Percentiles rank a stretch among this genome's conserved stretches.
phyloP scores from a whole-genome alignment of 2,888 invertebrate species.

The Protophormia terraenovae region DNA sequence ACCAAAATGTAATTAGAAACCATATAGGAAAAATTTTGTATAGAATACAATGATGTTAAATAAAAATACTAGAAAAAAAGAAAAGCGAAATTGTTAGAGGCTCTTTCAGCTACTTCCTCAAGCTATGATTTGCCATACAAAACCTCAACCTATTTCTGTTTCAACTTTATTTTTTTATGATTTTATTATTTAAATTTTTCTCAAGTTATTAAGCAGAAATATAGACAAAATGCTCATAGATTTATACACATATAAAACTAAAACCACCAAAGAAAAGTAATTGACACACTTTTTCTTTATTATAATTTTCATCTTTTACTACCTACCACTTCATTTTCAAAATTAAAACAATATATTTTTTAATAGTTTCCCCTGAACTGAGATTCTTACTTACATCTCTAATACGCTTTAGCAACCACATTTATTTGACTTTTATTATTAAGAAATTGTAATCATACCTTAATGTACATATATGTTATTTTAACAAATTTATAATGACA shows the following conservation, averaged over 20 bases:
- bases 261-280: conserved; percentile 58
- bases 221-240: conserved; percentile 2
- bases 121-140: neutral
- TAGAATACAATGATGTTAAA: conserved; percentile 12
- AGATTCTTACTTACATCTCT: neutral
- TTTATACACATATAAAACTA: neutral
- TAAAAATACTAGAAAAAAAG: neutral
- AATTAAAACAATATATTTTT: conserved; percentile 6
- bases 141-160: conserved; percentile 66
- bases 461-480: neutral
- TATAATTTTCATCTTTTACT: conserved; percentile 9
- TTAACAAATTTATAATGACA: conserved; percentile 7
- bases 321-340: neutral
- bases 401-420: too few species aligned
- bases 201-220: conserved; percentile 28
- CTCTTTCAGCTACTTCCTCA: neutral
- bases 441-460: too few species aligned
- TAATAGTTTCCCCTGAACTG: conserved; percentile 29
- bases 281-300: conserved; percentile 64
- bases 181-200: conserved; percentile 11
- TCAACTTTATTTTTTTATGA: neutral
- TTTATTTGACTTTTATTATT: too few species aligned
- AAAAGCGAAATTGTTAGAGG: conserved; percentile 16
- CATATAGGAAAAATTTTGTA: conserved; percentile 44
- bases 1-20: conserved; percentile 63